Base-by-base conservation (phyloP, 2,888 invertebrate genomes). In the Polymixis flavicincta region DNA sequence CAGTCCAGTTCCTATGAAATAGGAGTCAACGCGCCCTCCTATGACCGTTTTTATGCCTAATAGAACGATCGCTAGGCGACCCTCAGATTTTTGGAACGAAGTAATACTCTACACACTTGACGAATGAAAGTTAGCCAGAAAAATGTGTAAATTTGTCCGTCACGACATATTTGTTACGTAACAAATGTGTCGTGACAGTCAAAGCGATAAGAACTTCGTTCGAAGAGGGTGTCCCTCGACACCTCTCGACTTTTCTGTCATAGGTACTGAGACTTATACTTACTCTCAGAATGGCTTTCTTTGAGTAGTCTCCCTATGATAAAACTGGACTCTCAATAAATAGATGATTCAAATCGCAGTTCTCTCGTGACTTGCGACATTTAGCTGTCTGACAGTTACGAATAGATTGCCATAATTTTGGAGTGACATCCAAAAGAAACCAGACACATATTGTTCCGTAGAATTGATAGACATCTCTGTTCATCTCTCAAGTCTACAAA, bases 401-500 rank as follows among this genome's bases (percentile, higher is more conserved):
- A 22, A 59, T 8, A 32, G 50, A 37, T 54, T 61, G 11, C 9
- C 11, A 42, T 45, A 17, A n/a, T 45, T n/a, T 74, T 63, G 17
- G 17, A 64, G 11, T 57, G 37, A 75, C 32, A 32, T 32, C 3
- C 14, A 63, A 76, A 19, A n/a, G 14, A 42, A 42, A 19, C 13
- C 6, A 55, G 32, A 14, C 42, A 63, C 7, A 17, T 14, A 22
- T n/a, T 42, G 14, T 59, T 57, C 8, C 1, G 17, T 17, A 42
- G 37, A 64, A 74, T 55, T 14, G 28, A 75, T 64, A n/a, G 42
- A 50, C 19, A 37, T n/a, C n/a, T n/a, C n/a, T n/a, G n/a, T n/a
- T n/a, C n/a, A n/a, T n/a, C n/a, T n/a, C n/a, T n/a, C n/a, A n/a
- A n/a, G n/a, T n/a, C n/a, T n/a, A n/a, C n/a, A 57, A n/a, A 76